Base-by-base conservation (phyloP, 2,113 vertebrate species). In the Glaucidium brasilianum region DNA sequence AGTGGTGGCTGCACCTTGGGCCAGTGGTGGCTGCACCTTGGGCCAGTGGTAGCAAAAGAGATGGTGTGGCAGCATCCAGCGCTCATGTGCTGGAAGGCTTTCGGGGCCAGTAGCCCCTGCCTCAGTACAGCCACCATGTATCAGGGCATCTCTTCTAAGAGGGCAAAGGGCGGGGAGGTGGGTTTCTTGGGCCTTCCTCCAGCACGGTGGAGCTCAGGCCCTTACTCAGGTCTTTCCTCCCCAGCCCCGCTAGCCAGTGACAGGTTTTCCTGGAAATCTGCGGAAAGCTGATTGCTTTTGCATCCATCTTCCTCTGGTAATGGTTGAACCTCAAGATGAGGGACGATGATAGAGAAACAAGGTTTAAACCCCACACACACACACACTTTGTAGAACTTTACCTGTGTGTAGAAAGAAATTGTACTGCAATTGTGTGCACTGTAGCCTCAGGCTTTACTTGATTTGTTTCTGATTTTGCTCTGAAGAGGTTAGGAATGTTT, bases 61-160 rank as follows among this genome's bases (percentile, higher is more conserved):
- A 2, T 21, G 16, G 37, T 17, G 22, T 4, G 20, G 23, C 43
- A 60, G 34, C 49, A 13, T 14, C 34, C 29, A 16, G 64, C 21
- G 21, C 21, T 30, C 19, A 2, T 1, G 15, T 0, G 3, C 34
- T n/a, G 19, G 55, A n/a, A 35, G 27, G 50, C 32, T 59, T 15
- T 23, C 6, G 0, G 2, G 63, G 63, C 71, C 2, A 1, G 23
- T 11, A 21, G 53, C 7, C 8, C 22, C 45, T 25, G 12, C 20
- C n/a, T 30, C 3, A 3, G 47, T 55, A 26, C 47, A 62, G 63
- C 37, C 2, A 2, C n/a, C 50, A 37, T 16, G 29, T 20, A 3
- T 2, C 1, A 6, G 62, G 34, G 23, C 63, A 15, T 23, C 16
- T 27, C 37, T 58, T 52, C 16, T 23, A 18, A 56, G 16, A 45